Base-by-base conservation (phyloP, 2,113 vertebrate genomes). In the Mixornis gularis region DNA sequence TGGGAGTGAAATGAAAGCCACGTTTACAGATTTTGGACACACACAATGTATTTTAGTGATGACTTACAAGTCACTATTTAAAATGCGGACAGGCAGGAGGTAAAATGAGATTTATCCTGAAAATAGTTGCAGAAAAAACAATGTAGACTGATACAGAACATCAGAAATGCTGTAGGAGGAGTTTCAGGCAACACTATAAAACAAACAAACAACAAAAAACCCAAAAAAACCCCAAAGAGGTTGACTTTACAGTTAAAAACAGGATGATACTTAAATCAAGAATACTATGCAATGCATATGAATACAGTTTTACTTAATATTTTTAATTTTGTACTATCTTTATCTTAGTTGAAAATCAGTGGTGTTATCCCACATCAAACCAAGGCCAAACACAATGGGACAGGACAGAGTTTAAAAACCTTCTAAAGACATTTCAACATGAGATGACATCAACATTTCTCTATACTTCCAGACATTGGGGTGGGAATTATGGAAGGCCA, bases 261-360 rank as follows among this genome's bases (percentile, higher is more conserved):
- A 55, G 12, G 14, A 6, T 36, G 21, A 71, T 27, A 53, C 4
- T 49, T 68, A 59, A n/a, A 58, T 40, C 12, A 36, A 58, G 6
- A 63, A 18, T 24, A 44, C 7, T 66, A 58, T 14, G 15, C 19
- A 69, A 58, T 34, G 32, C 0, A 0, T 38, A 64, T 3, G 3
- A 46, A 76, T 29, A 38, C 5, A 30, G 7, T 59, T 76, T 56
- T n/a, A 32, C 4, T n/a, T 3, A 13, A 2, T 58, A 59, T 36
- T 41, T 22, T 2, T 3, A 44, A 27, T 51, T 38, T 51, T 64
- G 1, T 32, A 24, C 20, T 64, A 12, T 29, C 6, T 56, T 92
- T 25, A 13, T 22, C 25, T 43, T 16, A 30, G 29, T 55, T 60
- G 17, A 27, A 56, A 69, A 9, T 16, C 63, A 68, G 25, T 8